Evolutionary conservation across 1,140 invertebrate genomes (phyloP), one percentile per base, ranked within the genome.

Genomic region (Riptortus pedestris): DNA sequence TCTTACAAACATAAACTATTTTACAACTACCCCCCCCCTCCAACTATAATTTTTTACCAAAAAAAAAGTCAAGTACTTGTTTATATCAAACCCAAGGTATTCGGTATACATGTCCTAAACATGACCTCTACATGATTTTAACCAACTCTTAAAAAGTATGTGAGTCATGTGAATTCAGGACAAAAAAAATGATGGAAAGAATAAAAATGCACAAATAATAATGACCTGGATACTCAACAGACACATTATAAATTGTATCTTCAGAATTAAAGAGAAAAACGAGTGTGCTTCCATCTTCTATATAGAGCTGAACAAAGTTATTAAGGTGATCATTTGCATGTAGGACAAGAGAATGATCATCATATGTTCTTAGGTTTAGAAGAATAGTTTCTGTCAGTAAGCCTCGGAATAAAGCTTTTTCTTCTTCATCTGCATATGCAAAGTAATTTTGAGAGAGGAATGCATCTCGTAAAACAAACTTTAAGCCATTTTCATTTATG

Each of bases 281-380:
- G 4, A 93, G 79, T 78, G 77, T 72, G 68, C 77, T 83, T 0
- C 84, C 85, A 65, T 87, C 83, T 62, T 85, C 82, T 29, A 95
- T 84, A 73, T 91, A 91, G 9, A 96, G 73, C 74, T 95, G 91
- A 45, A 93, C 84, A 74, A 96, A 96, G 74, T 96, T 96, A 69
- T 94, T 94, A 43, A 93, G 77, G 74, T 94, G 87, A 76, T 96
- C 93, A 72, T 94, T 92, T 4, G 90, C 89, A 70, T 95, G 95
- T 0, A 96, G 76, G 22, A 96, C 83, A 61, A 95, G 72, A 0
- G 90, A 86, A 67, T 87, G 81, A 29, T 80, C 79, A 68, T 91
- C 88, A 71, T 91, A 92, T 0, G 92, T 96, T 66, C 92, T 77
- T 51, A 96, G 76, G 74, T 93, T 95, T 60, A 96, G 80, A 7